These are phyloP conservation scores for Malurus alboscapulatus DNA, from an alignment of 2,113 vertebrate genomes.

Conservation along the genomic window DNA sequence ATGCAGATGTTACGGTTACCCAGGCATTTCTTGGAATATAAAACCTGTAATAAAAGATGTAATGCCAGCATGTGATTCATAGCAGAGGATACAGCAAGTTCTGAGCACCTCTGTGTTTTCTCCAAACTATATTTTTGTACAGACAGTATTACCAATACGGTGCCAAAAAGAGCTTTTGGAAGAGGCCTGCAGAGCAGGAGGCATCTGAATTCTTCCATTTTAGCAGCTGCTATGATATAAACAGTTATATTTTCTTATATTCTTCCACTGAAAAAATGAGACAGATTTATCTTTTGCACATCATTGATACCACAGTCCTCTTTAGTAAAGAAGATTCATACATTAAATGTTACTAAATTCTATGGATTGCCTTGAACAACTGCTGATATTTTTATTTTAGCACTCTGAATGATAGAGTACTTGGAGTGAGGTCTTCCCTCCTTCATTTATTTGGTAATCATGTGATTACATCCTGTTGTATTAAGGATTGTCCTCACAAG, in stretches of 20 bases:
- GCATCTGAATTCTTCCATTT: not conserved
- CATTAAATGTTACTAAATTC: not conserved
- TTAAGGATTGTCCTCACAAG: not conserved
- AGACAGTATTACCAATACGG: not conserved
- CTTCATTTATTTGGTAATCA: not conserved
- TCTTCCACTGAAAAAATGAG: not conserved
- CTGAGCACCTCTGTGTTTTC: not conserved
- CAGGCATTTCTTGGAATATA: not conserved
- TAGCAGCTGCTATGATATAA: not conserved
- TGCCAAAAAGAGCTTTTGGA: not conserved
- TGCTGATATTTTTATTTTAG: not conserved
- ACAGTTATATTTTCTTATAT: not conserved
- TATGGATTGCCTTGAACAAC: not conserved
- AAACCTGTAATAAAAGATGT: not conserved
- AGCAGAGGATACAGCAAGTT: not conserved
- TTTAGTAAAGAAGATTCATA: not conserved
- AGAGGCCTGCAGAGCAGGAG: not conserved
- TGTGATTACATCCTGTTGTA: not conserved
- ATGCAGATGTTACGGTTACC: conserved; percentile 1
- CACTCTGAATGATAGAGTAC: not conserved
- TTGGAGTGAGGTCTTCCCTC: not conserved
- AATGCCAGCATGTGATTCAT: not conserved
- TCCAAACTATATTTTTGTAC: not conserved
- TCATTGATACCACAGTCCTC: not conserved
- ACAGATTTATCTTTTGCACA: not conserved